These are phyloP conservation scores for Drosophila trapezifrons DNA, from an alignment of 1,140 invertebrate species.

Conservation along the genomic window DNA sequence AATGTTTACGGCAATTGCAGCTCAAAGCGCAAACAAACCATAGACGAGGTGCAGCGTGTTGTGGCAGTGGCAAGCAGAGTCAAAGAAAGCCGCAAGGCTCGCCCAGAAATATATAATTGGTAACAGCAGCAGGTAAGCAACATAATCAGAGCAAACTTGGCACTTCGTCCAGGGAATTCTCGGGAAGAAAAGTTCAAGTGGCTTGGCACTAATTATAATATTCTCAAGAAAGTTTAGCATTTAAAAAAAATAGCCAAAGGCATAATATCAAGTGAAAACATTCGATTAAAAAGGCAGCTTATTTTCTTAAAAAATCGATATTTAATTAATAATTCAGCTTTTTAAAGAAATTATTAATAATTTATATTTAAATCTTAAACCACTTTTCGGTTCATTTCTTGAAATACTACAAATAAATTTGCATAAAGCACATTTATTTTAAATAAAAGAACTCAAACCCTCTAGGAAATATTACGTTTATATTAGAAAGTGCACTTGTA, in stretches of 20 bases:
- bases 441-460: neutral
- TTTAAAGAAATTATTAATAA: no score
- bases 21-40: slow-evolving; percentile 39
- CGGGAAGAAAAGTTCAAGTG: neutral
- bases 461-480: neutral
- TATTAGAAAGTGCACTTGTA: no score
- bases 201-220: neutral
- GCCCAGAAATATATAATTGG: slow-evolving; percentile 23
- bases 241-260: neutral
- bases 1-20: slow-evolving; percentile 48
- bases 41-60: slow-evolving; percentile 24
- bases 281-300: no score
- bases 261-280: neutral
- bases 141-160: neutral
- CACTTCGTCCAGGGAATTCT: neutral
- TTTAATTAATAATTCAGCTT: no score
- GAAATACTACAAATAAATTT: neutral
- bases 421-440: neutral
- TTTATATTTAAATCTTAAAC: no score
- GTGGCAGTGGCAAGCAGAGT: slow-evolving; percentile 27
- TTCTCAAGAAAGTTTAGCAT: neutral
- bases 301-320: no score
- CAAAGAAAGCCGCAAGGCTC: slow-evolving; percentile 29
- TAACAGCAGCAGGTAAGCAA: slow-evolving; percentile 33
- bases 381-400: no score